Base-by-base conservation (phyloP, 2,113 vertebrate species). In the Callipepla californica region DNA sequence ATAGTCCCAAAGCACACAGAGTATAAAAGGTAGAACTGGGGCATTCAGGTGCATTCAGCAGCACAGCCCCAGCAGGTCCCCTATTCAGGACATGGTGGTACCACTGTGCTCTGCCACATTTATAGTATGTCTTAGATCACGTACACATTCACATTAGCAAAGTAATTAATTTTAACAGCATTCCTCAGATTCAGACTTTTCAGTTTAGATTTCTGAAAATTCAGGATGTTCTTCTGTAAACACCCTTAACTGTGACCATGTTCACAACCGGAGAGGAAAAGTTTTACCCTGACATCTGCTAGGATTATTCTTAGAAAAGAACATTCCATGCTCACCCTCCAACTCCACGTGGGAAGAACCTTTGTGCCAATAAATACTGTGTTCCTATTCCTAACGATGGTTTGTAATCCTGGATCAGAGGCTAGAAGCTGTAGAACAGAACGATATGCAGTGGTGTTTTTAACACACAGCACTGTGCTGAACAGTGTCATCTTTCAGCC, bases 61-160 rank as follows among this genome's bases (percentile, higher is more conserved):
- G 13, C 74, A 34, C 21, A 47, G 26, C 34, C 42, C 6, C 38
- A 26, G 68, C 15, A 58, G 68, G 12, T 44, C 38, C 55, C 0
- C 1, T 6, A 2, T 45, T 50, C 69, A 65, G 87, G 68, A 20
- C 30, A 12, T 8, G 2, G 73, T 36, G 73, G 17, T 6, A 26
- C 50, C 47, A 38, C 32, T 4, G 1, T 0, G 8, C 19, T 47
- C 48, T 21, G 45, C 38, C 70, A 20, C 1, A 0, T 16, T 10
- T 34, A 19, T 4, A 34, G 20, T 5, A 62, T 38, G 63, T 92
- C 79, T 78, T 26, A 65, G 69, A 32, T 26, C 2, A 79, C 40
- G n/a, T 3, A 23, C 28, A 7, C 4, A 13, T 2, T 70, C 38
- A 32, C 20, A 42, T 59, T 20, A 72, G 42, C 0, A 0, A 47